A percentile compares a stretch with the other conserved stretches of the same genome.
Evolutionary conservation across 1,140 invertebrate genomes (phyloP).

Genomic region (Nautilus pompilius): DNA sequence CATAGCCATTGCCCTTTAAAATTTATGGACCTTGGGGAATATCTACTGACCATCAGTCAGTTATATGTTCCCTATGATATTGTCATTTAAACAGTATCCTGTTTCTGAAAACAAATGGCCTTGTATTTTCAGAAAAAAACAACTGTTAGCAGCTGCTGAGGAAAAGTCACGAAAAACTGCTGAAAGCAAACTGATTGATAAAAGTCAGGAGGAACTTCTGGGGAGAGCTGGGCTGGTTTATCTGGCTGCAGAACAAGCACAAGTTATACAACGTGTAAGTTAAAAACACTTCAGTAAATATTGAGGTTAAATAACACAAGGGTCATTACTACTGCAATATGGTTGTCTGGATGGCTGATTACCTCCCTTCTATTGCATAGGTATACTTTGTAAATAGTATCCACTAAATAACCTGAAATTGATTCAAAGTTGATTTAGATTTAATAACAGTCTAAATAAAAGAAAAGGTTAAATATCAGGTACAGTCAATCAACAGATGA

Average conservation of each 20-base stretch:
- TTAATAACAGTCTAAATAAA: too few relatives aligned
- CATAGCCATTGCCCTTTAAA: too few relatives aligned
- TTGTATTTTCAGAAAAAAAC: slow-evolving; percentile 27
- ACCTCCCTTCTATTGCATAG: neutral
- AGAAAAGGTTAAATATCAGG: too few relatives aligned
- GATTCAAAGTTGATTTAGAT: too few relatives aligned
- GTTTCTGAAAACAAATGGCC: neutral
- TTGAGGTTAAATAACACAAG: slow-evolving; percentile 11
- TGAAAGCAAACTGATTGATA: slow-evolving; percentile 26
- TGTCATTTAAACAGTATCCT: too few relatives aligned
- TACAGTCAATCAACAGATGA: too few relatives aligned
- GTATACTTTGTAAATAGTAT: neutral
- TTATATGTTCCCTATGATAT: neutral
- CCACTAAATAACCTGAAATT: too few relatives aligned
- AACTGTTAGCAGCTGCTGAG: slow-evolving; percentile 29
- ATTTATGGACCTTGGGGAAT: too few relatives aligned
- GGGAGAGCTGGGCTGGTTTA: slow-evolving; percentile 30
- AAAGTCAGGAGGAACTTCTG: slow-evolving; percentile 33
- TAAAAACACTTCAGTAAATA: slow-evolving; percentile 9
- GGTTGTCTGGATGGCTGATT: neutral
- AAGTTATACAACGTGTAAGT: slow-evolving; percentile 7
- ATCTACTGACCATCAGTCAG: slow-evolving; percentile 4
- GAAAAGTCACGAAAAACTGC: slow-evolving; percentile 33
- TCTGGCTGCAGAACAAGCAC: slow-evolving; percentile 11
- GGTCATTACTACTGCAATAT: neutral